Evolutionary conservation across 1,140 invertebrate species (phyloP).

Genomic region (Gyrodactylus salaris): DNA sequence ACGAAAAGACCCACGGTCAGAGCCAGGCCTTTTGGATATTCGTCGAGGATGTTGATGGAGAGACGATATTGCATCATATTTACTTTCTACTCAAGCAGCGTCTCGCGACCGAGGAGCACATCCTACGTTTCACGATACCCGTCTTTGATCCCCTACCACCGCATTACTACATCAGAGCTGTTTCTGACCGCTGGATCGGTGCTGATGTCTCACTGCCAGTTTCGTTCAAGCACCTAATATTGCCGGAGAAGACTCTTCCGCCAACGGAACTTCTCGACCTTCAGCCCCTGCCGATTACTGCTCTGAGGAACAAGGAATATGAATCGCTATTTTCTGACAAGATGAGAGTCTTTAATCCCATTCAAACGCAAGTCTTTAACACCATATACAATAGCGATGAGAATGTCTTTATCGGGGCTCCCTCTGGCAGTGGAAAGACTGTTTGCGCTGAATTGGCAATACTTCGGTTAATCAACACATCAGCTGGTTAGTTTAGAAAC

Average conservation of each 20-base stretch:
- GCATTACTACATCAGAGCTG: slow-evolving; percentile 59
- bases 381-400: slow-evolving; percentile 91
- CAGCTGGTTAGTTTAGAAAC: background rate
- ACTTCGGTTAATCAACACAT: slow-evolving; percentile 34
- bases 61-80: slow-evolving; percentile 67
- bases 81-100: slow-evolving; percentile 81
- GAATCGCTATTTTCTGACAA: slow-evolving; percentile 21
- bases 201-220: slow-evolving; percentile 76
- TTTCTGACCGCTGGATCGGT: slow-evolving; percentile 29
- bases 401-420: slow-evolving; percentile 87
- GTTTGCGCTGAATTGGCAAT: slow-evolving; percentile 86
- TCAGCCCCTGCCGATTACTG: slow-evolving; percentile 54
- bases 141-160: slow-evolving; percentile 88
- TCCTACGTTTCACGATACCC: slow-evolving; percentile 87
- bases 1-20: slow-evolving; percentile 34
- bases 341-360: slow-evolving; percentile 81
- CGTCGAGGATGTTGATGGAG: slow-evolving; percentile 85
- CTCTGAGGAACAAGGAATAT: slow-evolving; percentile 29
- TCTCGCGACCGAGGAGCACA: slow-evolving; percentile 65
- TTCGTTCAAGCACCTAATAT: slow-evolving; percentile 73
- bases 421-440: slow-evolving; percentile 80
- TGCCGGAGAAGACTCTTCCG: slow-evolving; percentile 87
- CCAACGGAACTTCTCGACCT: slow-evolving; percentile 88
- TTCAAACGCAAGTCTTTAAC: slow-evolving; percentile 97
- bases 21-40: slow-evolving; percentile 78